A percentile compares a stretch with the other conserved stretches of the same genome.
Conservation (phyloP, 1,140 invertebrate species). For the Hylaeus volcanicus region DNA sequence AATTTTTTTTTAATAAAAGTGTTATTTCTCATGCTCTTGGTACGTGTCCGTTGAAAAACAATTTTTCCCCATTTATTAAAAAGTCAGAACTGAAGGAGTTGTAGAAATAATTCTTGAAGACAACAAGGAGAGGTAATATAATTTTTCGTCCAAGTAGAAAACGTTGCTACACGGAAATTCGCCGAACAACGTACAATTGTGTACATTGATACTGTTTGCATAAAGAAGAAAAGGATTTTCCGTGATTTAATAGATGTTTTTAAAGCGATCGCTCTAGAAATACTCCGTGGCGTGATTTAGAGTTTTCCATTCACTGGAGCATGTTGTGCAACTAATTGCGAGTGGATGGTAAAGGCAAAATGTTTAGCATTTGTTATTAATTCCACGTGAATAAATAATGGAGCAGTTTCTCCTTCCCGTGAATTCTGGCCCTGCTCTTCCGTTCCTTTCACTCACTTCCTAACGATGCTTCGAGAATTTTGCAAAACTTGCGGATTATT, state of each 20-base stretch:
- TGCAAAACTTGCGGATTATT: slow-evolving; percentile 10
- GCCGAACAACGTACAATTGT: too few relatives aligned
- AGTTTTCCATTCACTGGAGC: neutral
- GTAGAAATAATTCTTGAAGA: too few relatives aligned
- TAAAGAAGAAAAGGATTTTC: slow-evolving; percentile 4
- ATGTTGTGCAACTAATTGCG: slow-evolving; percentile 26
- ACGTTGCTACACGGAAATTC: too few relatives aligned
- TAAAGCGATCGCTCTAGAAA: neutral
- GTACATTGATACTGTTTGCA: too few relatives aligned
- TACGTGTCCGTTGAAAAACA: too few relatives aligned
- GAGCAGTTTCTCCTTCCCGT: slow-evolving; percentile 33
- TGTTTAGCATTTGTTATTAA: slow-evolving; percentile 43
- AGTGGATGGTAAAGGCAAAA: slow-evolving; percentile 17
- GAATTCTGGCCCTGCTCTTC: slow-evolving; percentile 13
- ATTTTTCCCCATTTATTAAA: too few relatives aligned
- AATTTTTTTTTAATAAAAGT: too few relatives aligned
- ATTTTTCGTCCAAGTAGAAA: too few relatives aligned
- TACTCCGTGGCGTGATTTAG: neutral
- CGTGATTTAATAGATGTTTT: neutral
- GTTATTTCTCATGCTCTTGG: too few relatives aligned
- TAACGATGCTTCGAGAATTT: slow-evolving; percentile 17
- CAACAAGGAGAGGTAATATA: too few relatives aligned
- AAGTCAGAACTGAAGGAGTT: too few relatives aligned
- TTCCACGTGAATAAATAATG: slow-evolving; percentile 36
- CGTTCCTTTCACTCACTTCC: slow-evolving; percentile 35